Conservation (phyloP, 2,888 invertebrate genomes). For the Torymus aiolomorphi region DNA sequence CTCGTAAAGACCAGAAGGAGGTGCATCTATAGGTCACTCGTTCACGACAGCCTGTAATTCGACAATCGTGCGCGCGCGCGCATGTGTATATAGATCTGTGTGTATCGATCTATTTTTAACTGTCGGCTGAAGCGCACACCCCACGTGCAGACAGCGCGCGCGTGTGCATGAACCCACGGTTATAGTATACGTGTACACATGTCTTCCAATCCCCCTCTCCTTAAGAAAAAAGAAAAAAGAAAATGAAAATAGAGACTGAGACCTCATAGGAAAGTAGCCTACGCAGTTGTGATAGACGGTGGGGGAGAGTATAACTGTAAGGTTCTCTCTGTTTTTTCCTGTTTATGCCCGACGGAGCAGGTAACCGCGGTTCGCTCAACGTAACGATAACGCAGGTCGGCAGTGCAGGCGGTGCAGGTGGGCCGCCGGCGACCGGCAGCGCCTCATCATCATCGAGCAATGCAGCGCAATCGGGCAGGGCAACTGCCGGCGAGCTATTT, state of each 20-base stretch:
- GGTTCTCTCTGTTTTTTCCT: not conserved
- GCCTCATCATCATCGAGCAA: no score
- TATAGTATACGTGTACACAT: no score
- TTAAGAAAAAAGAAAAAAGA: no score
- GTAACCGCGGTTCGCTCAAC: conserved; percentile 74
- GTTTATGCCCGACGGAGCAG: conserved; percentile 57
- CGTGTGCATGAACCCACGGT: no score
- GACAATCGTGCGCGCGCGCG: no score
- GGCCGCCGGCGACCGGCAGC: conserved; percentile 59
- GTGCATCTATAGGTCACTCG: not conserved
- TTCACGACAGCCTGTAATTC: no score
- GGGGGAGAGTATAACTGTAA: not conserved
- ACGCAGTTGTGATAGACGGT: no score
- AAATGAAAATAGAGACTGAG: no score
- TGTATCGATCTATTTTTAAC: conserved; percentile 35
- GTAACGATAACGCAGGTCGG: conserved; percentile 73
- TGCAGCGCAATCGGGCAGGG: no score
- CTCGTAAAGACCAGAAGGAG: not conserved
- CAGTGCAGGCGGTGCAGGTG: conserved; percentile 21
- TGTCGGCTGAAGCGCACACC: conserved; percentile 14
- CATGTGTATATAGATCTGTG: no score
- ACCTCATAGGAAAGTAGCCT: no score
- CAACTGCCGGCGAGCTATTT: conserved; percentile 66
- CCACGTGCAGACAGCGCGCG: not conserved
- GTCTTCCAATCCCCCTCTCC: no score